Evolutionary conservation across 2,888 invertebrate species (phyloP).

Genomic region (Hemithea aestivaria): DNA sequence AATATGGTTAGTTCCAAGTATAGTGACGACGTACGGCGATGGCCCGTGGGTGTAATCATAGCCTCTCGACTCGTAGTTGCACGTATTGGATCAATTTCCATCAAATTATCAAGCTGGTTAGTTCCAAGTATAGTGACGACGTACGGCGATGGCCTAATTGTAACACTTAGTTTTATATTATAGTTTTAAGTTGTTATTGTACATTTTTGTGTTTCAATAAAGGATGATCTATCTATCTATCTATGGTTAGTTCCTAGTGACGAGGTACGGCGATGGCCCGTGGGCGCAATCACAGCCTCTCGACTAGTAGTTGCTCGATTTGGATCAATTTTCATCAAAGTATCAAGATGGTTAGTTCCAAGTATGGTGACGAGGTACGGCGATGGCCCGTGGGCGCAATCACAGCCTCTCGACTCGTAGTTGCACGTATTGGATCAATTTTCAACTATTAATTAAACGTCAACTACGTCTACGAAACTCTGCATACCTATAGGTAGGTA

Average conservation of each 20-base stretch:
- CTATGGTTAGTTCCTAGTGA: conserved; percentile 27
- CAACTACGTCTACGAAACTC: conserved; percentile 5
- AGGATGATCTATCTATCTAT: too few relatives aligned
- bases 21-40: conserved; percentile 57
- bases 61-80: conserved; percentile 35
- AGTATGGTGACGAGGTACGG: conserved; percentile 54
- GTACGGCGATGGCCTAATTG: conserved; percentile 57
- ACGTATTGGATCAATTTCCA: conserved; percentile 34
- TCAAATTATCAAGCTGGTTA: conserved; percentile 2
- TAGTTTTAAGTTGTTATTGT: too few relatives aligned
- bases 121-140: conserved; percentile 47
- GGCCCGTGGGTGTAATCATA: conserved; percentile 66
- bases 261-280: conserved; percentile 58
- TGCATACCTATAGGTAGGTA: background rate
- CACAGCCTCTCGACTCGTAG: conserved; percentile 43
- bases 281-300: conserved; percentile 63
- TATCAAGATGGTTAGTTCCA: conserved; percentile 25
- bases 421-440: conserved; percentile 37
- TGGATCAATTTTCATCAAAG: conserved; percentile 35
- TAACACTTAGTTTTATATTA: too few relatives aligned
- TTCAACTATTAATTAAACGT: conserved; percentile 24
- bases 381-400: conserved; percentile 64
- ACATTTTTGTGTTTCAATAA: too few relatives aligned
- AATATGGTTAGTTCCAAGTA: conserved; percentile 23
- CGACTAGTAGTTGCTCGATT: conserved; percentile 30